A percentile compares a stretch with the other conserved stretches of the same genome.
Conservation (phyloP, 2,888 invertebrate genomes). For the Hirtodrosophila confusa region DNA sequence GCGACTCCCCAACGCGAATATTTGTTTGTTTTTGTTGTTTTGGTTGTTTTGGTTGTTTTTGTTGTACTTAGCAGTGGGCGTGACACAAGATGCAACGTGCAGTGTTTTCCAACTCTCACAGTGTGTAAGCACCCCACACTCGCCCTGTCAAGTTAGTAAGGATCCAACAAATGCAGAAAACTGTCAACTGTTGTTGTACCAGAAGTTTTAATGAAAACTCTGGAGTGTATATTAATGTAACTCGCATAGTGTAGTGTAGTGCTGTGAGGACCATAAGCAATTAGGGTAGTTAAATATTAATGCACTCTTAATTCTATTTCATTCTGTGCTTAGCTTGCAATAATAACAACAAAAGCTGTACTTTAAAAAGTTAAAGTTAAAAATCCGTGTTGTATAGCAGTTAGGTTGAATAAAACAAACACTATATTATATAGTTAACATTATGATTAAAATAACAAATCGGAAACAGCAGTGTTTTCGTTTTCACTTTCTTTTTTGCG, state of each 20-base stretch:
- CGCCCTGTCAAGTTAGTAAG: slow-evolving; percentile 3
- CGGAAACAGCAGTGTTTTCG: no score
- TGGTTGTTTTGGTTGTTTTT: slow-evolving; percentile 6
- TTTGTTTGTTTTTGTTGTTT: slow-evolving; percentile 10
- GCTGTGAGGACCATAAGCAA: slow-evolving; percentile 8
- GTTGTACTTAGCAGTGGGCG: slow-evolving; percentile 41
- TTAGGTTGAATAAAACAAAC: no score
- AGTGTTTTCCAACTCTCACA: slow-evolving; percentile 7
- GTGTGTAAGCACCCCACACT: no score
- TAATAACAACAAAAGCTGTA: background rate
- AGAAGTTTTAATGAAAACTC: slow-evolving; percentile 70
- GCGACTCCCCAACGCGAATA: slow-evolving; percentile 26
- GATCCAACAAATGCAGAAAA: background rate
- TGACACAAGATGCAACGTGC: slow-evolving; percentile 20
- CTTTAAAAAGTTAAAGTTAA: background rate
- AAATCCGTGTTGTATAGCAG: no score
- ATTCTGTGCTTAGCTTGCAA: background rate
- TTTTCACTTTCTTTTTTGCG: no score
- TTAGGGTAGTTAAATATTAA: slow-evolving; percentile 6
- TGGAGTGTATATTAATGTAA: slow-evolving; percentile 27
- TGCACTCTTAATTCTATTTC: background rate
- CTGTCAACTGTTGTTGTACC: slow-evolving; percentile 52
- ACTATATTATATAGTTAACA: no score
- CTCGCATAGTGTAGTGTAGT: slow-evolving; percentile 6
- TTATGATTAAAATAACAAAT: no score